Evolutionary conservation across 2,888 invertebrate species (phyloP), one percentile per base, ranked within the genome.

Genomic region (Asteroscopus sphinx): DNA sequence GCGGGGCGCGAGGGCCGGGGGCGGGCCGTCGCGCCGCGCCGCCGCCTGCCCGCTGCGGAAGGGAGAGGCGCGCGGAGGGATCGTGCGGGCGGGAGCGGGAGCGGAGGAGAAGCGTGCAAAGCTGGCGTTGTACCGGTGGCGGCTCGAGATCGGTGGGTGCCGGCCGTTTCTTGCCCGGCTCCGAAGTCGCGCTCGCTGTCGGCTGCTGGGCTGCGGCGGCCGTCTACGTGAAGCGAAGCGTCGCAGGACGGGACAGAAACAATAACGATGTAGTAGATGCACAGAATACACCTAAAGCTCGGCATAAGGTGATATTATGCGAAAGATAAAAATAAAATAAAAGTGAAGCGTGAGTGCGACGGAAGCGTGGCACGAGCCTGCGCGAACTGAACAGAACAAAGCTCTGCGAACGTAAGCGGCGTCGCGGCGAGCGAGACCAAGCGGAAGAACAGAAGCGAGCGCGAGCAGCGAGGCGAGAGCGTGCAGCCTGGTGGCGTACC

Each of bases 161-260:
- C 89, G 98, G 97, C 96, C 98, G 98, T 96, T 98, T 98, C 97
- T 98, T 98, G 96, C 97, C 98, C 95, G 97, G 96, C 96, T 98
- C 97, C 96, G 90, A 88, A 80, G 91, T 86, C 86, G 87, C 97
- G 87, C 96, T 95, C 96, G 95, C 92, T 87, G 95, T 95, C 94
- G 94, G 96, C 95, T 94, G 96, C 95, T 93, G 95, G 91, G 87
- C 90, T 89, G 91, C 92, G 88, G 81, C 90, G 90, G 90, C 91
- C 93, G 93, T 89, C 93, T 94, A 94, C 93, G 93, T 93, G 93
- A 94, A 94, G 93, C 93, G 86, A 94, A 94, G 93, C 93, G 93
- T 91, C 93, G 93, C 93, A 91, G 93, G 93, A 93, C 93, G 91
- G 93, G 93, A 93, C 93, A 89, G 93, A 94, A 94, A 94, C 93